Conservation (phyloP, 2,888 invertebrate genomes). For the Patella ulyssiponensis region DNA sequence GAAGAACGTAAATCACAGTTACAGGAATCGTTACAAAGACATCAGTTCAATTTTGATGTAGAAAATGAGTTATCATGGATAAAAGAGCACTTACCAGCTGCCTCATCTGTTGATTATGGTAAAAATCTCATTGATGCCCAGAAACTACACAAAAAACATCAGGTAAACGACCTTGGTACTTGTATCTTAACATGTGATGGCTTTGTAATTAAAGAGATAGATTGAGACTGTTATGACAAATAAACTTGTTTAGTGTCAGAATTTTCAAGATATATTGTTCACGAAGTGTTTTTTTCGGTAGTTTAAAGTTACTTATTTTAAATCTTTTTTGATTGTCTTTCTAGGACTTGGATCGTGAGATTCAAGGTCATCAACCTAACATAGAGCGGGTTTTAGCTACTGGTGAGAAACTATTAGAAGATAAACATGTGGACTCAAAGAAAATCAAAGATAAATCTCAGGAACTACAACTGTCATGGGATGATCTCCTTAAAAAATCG, state of each 20-base stretch:
- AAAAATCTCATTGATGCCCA: constrained; percentile 93
- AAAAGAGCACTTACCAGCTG: constrained; percentile 87
- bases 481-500: constrained; percentile 80
- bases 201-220: too few relatives aligned
- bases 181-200: background rate
- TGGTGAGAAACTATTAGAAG: constrained; percentile 83
- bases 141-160: constrained; percentile 92
- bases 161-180: constrained; percentile 54
- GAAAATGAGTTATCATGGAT: constrained; percentile 96
- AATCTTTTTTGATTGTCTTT: constrained; percentile 20
- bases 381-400: constrained; percentile 86
- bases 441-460: constrained; percentile 85
- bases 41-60: constrained; percentile 94
- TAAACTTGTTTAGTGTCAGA: too few relatives aligned
- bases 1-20: constrained; percentile 82
- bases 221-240: too few relatives aligned
- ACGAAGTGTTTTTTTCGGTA: too few relatives aligned
- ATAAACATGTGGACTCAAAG: constrained; percentile 84
- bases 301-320: too few relatives aligned
- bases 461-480: constrained; percentile 82
- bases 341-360: constrained; percentile 90
- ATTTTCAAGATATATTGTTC: too few relatives aligned
- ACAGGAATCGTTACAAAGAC: constrained; percentile 90
- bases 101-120: constrained; percentile 81
- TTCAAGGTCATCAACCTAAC: constrained; percentile 87